phyloP scores from a whole-genome alignment of 2,888 invertebrate genomes.

The Xanthorhoe spadicearia region DNA sequence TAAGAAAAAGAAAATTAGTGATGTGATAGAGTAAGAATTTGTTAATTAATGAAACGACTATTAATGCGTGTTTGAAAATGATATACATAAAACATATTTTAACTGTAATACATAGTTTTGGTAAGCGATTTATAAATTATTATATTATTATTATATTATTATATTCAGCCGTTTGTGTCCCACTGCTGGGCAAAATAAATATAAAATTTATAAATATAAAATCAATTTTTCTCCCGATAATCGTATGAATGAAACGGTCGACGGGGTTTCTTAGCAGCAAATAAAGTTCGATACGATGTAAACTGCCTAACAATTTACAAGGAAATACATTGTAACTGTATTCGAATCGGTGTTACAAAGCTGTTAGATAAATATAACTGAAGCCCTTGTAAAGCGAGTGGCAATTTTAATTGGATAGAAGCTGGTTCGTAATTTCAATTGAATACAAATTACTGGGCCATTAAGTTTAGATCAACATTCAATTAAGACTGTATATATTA shows the following conservation, averaged over 20 bases:
- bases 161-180: too few species aligned
- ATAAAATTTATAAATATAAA: too few species aligned
- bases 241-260: neutral
- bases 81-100: too few species aligned
- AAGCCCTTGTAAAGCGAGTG: conserved; percentile 10
- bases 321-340: conserved; percentile 14
- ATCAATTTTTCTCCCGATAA: neutral
- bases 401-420: conserved; percentile 13
- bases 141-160: too few species aligned
- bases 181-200: too few species aligned
- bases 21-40: too few species aligned
- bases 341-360: conserved; percentile 4
- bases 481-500: neutral
- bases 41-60: too few species aligned
- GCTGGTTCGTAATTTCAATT: conserved; percentile 9
- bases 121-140: too few species aligned
- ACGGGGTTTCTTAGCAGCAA: conserved; percentile 1
- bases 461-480: conserved; percentile 6
- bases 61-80: too few species aligned
- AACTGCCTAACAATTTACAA: conserved; percentile 20
- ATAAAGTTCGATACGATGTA: conserved; percentile 13
- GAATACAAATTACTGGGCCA: conserved; percentile 1
- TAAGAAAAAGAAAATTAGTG: too few species aligned
- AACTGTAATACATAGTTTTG: too few species aligned
- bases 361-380: conserved; percentile 16